These are phyloP conservation scores for Chelonoidis abingdonii DNA, from an alignment of 2,113 vertebrate genomes.

Conservation along the genomic window DNA sequence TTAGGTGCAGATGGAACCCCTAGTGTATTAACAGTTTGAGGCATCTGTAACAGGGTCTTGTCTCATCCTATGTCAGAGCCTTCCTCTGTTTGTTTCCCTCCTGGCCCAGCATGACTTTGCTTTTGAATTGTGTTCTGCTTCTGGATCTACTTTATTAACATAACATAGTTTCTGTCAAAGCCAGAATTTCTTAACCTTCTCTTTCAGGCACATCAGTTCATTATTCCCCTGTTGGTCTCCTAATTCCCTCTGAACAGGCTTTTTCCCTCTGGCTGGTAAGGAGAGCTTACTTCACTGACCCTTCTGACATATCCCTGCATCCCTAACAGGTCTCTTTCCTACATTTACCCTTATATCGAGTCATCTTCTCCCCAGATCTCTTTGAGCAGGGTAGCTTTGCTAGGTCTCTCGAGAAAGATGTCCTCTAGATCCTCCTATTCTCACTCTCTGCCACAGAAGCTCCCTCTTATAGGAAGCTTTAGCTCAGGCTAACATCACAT, in stretches of 20 bases:
- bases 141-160: not conserved
- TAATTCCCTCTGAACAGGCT: not conserved
- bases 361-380: not conserved
- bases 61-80: not conserved
- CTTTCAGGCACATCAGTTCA: not conserved
- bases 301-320: not conserved
- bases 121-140: not conserved
- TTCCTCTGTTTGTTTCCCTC: not conserved
- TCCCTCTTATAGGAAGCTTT: not conserved
- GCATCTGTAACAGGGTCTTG: not conserved
- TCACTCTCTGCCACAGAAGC: not conserved
- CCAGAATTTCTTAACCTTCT: not conserved
- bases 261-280: not conserved
- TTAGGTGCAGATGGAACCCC: not conserved
- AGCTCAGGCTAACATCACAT: not conserved
- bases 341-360: not conserved
- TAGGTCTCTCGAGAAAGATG: not conserved
- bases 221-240: not conserved
- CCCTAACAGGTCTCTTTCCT: not conserved
- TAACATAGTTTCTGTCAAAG: constrained; percentile 25
- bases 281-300: not conserved
- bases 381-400: not conserved
- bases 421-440: not conserved
- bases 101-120: not conserved
- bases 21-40: not conserved